Base-by-base conservation (phyloP, 2,888 invertebrate genomes). In the Ormyrus pomaceus region DNA sequence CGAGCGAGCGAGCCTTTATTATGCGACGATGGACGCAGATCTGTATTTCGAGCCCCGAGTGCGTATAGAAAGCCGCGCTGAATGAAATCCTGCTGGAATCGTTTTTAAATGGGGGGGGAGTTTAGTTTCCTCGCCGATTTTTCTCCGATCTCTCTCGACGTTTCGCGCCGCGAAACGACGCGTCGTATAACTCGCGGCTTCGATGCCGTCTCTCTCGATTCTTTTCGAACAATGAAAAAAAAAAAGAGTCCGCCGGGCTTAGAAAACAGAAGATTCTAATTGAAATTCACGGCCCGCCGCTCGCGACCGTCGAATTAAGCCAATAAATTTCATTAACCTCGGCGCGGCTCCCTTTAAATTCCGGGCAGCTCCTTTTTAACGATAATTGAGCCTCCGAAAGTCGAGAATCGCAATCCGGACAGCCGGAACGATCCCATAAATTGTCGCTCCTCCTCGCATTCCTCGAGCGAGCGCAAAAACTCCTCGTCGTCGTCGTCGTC, bases 341-440 rank as follows among this genome's bases (percentile, higher is more conserved):
- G 34, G 19, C 34, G 34, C 34, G 0, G 34, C 34, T 34, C 4
- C 34, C 4, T 34, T 34, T 34, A 34, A 34, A 34, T 34, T 34
- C 34, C 34, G 0, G 34, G 34, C 34, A 34, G 34, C 34, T 45
- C 11, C 46, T 69, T 69, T 46, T 13, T 10, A 51, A 48, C 45
- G 55, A 10, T 11, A 48, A 45, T 73, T 11, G 34, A 9, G 11
- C n/a, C 7, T 34, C 19, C 10, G n/a, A 66, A 11, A 50, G 50
- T 5, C 51, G 34, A n/a, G 66, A 74, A 66, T 59, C 2, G 45
- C 58, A 74, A 66, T 74, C 59, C 56, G 34, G 45, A 56, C 48
- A 45, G 19, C 19, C 7, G 6, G 58, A 74, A 66, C 45, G 74
- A 74, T 74, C 50, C 58, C 50, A 74, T 74, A 74, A 74, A 19